phyloP scores from a whole-genome alignment of 2,113 vertebrate species.

The Thamnophis sirtalis region DNA sequence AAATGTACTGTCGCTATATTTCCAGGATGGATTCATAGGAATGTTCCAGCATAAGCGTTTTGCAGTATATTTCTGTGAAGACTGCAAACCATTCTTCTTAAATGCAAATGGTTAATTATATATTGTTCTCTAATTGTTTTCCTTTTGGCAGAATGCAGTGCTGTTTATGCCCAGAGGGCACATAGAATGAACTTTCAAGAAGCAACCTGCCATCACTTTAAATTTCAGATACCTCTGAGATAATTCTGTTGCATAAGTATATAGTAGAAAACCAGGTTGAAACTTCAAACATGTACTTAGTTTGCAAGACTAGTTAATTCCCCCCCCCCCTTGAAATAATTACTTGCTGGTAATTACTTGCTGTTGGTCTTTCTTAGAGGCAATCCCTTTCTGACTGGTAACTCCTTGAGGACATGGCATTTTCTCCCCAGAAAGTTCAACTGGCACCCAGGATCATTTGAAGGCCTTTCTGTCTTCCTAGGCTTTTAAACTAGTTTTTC shows the following conservation, averaged over 20 bases:
- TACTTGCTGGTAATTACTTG: not conserved
- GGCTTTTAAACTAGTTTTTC: not conserved
- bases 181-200: not conserved
- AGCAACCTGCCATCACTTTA: not conserved
- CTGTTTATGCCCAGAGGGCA: conserved; percentile 10
- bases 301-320: conserved; percentile 24
- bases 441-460: not conserved
- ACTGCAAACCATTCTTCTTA: conserved; percentile 13
- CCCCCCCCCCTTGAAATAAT: not conserved
- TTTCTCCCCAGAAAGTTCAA: not conserved
- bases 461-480: not conserved
- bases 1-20: not conserved
- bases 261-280: conserved; percentile 30
- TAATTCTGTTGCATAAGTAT: not conserved
- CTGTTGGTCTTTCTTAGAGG: not conserved
- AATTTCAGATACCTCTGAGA: conserved; percentile 26
- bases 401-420: not conserved
- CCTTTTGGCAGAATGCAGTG: conserved; percentile 36
- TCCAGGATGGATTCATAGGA: not conserved
- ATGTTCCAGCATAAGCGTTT: conserved; percentile 12
- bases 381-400: too few relatives aligned
- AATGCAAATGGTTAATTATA: conserved; percentile 26
- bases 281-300: not conserved
- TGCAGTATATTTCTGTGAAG: fast-evolving
- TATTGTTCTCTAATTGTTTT: conserved; percentile 50